phyloP scores from a whole-genome alignment of 2,888 invertebrate genomes.

The Ecliptopera silaceata region DNA sequence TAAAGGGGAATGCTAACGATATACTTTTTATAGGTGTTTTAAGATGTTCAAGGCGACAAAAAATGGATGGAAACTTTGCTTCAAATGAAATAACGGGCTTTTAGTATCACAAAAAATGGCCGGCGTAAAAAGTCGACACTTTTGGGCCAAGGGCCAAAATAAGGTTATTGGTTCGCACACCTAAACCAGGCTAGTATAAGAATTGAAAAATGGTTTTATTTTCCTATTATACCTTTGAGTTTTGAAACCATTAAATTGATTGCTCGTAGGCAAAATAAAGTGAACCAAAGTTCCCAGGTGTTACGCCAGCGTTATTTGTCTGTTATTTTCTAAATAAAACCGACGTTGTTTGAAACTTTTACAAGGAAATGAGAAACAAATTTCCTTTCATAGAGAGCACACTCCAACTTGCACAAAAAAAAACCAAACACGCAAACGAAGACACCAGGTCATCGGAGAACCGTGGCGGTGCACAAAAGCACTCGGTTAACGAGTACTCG shows the following conservation, averaged over 20 bases:
- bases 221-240: background rate
- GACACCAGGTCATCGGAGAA: slow-evolving; percentile 43
- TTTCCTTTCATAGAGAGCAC: slow-evolving; percentile 21
- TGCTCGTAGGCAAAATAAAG: background rate
- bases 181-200: slow-evolving; percentile 40
- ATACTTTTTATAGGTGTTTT: background rate
- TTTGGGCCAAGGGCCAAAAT: slow-evolving; percentile 21
- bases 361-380: slow-evolving; percentile 6
- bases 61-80: slow-evolving; percentile 20
- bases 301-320: background rate
- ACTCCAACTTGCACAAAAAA: slow-evolving; percentile 28
- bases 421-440: slow-evolving; percentile 34
- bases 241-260: background rate
- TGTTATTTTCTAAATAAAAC: background rate
- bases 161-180: slow-evolving; percentile 45
- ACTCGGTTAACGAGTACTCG: slow-evolving; percentile 55
- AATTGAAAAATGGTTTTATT: slow-evolving; percentile 4
- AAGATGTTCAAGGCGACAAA: slow-evolving; percentile 18
- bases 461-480: slow-evolving; percentile 48
- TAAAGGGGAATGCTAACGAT: background rate
- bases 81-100: slow-evolving; percentile 18
- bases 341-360: background rate
- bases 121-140: slow-evolving; percentile 36
- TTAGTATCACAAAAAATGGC: slow-evolving; percentile 11
- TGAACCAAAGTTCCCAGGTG: background rate